phyloP scores from a whole-genome alignment of 2,888 invertebrate species.

The Cyaniris semiargus region DNA sequence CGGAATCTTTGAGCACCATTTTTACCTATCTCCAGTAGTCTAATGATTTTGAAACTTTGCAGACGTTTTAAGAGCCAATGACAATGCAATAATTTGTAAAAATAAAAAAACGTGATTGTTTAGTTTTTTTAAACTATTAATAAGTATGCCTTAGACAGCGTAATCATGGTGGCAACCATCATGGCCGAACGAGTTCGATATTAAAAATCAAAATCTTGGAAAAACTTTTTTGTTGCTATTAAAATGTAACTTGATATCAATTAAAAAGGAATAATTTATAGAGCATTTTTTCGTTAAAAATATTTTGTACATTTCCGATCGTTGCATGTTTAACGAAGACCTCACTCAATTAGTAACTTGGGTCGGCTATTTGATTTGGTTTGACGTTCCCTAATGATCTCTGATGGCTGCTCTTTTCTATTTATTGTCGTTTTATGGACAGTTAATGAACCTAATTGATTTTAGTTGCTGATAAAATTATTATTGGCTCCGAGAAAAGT shows the following conservation, averaged over 20 bases:
- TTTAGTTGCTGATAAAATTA: conserved; percentile 17
- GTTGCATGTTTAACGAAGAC: conserved; percentile 29
- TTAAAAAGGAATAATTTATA: background rate
- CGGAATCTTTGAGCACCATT: no score
- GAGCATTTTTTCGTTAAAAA: background rate
- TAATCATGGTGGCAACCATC: no score
- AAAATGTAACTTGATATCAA: conserved; percentile 15
- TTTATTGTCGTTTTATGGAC: conserved; percentile 59
- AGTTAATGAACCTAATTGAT: conserved; percentile 17
- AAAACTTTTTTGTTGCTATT: background rate
- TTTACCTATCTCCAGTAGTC: no score
- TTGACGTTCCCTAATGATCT: conserved; percentile 52
- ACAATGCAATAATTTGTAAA: no score
- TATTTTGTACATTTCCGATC: background rate
- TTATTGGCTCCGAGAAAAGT: background rate
- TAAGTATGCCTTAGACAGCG: no score
- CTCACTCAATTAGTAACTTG: conserved; percentile 17
- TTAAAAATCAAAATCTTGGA: background rate
- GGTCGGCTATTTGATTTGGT: conserved; percentile 14
- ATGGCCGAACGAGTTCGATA: background rate
- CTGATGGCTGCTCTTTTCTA: conserved; percentile 50
- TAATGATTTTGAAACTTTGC: no score
- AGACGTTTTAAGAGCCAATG: no score
- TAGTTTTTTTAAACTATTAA: no score
- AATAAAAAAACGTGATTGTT: no score